Percentiles rank a stretch among this genome's conserved stretches.
Evolutionary conservation across 2,888 invertebrate genomes (phyloP).

Genomic region (Listrodromus nycthemerus): DNA sequence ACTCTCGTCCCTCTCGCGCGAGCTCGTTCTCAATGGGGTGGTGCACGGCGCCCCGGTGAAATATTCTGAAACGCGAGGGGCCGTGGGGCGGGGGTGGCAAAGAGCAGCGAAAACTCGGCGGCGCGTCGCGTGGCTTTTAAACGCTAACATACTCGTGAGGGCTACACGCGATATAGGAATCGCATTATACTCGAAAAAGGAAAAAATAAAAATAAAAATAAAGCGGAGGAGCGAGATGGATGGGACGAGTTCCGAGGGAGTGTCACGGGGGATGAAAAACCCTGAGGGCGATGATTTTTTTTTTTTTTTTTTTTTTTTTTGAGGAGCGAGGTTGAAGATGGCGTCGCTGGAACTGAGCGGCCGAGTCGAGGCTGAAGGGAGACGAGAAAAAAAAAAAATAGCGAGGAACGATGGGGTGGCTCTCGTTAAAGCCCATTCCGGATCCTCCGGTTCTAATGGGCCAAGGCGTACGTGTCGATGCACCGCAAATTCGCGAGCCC

Average conservation of each 20-base stretch:
- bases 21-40: slow-evolving; percentile 43
- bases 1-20: slow-evolving; percentile 41
- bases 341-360: slow-evolving; percentile 25
- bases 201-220: slow-evolving; percentile 10
- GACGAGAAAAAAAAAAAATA: neutral
- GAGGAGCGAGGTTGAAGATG: slow-evolving; percentile 65
- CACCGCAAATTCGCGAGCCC: neutral
- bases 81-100: slow-evolving; percentile 1
- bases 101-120: slow-evolving; percentile 56
- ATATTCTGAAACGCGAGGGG: slow-evolving; percentile 75
- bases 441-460: slow-evolving; percentile 38
- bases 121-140: slow-evolving; percentile 78
- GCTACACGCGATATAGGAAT: slow-evolving; percentile 62
- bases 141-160: slow-evolving; percentile 75
- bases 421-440: neutral
- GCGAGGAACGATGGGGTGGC: neutral
- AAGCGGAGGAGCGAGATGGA: neutral
- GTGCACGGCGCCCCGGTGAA: slow-evolving; percentile 73
- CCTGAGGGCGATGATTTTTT: too few species aligned
- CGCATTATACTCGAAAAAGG: slow-evolving; percentile 80
- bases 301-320: slow-evolving; percentile 14
- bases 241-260: neutral
- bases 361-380: slow-evolving; percentile 7
- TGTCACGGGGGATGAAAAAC: slow-evolving; percentile 8
- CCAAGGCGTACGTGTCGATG: slow-evolving; percentile 45